Conservation (phyloP, 2,113 vertebrate species). For the Neodon shergylaensis region DNA sequence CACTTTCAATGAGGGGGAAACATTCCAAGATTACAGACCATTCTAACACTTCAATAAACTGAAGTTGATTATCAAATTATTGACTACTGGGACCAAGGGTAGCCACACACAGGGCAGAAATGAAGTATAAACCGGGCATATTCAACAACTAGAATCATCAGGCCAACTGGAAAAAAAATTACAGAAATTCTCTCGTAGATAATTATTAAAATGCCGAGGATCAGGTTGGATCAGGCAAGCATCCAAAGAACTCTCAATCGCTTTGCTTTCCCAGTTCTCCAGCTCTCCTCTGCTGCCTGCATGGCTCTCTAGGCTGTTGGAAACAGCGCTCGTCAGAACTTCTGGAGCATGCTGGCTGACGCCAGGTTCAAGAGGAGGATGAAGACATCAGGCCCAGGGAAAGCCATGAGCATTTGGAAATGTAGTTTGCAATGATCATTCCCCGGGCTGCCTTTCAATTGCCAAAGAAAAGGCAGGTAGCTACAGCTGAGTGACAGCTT, state of each 20-base stretch:
- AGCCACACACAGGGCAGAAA: background rate
- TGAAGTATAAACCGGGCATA: background rate
- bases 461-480: background rate
- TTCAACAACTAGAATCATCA: background rate
- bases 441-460: background rate
- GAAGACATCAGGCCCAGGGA: background rate
- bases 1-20: background rate
- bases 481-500: background rate
- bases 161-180: background rate
- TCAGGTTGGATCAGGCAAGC: background rate
- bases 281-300: background rate
- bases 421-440: background rate
- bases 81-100: background rate
- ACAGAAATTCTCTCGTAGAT: background rate
- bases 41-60: background rate
- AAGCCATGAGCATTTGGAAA: background rate
- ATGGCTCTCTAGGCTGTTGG: background rate
- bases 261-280: background rate
- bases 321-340: background rate
- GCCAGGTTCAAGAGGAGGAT: background rate
- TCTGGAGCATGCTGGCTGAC: background rate
- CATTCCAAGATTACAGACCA: background rate
- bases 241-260: background rate
- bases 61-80: slow-evolving; percentile 8
- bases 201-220: background rate